phyloP scores from a whole-genome alignment of 2,113 vertebrate genomes.

The Propithecus coquereli region DNA sequence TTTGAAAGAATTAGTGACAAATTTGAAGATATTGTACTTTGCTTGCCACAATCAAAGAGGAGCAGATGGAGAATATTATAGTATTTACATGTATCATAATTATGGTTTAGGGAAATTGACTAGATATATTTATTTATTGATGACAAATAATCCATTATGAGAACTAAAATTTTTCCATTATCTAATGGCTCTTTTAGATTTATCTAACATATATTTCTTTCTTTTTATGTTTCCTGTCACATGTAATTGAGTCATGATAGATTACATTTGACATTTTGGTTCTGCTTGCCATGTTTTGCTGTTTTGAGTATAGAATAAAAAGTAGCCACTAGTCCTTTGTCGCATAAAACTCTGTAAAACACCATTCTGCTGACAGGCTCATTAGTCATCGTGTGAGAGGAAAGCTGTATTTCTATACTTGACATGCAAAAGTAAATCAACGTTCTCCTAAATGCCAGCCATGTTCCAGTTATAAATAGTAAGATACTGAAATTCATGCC shows the following conservation, averaged over 20 bases:
- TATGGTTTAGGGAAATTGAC: background rate
- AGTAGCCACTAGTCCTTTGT: constrained; percentile 45
- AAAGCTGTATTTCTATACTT: constrained; percentile 47
- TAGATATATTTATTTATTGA: background rate
- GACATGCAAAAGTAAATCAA: constrained; percentile 64
- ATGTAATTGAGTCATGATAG: constrained; percentile 44
- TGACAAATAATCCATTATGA: background rate
- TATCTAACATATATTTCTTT: constrained; percentile 7
- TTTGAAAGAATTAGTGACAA: background rate
- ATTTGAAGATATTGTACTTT: background rate
- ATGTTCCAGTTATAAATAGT: background rate
- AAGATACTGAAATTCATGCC: background rate
- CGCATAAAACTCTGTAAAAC: constrained; percentile 52
- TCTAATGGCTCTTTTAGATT: background rate
- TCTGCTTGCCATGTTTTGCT: constrained; percentile 33
- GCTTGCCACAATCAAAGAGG: background rate
- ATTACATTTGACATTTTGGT: constrained; percentile 58
- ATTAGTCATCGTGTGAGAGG: constrained; percentile 24
- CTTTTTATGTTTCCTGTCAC: constrained; percentile 7
- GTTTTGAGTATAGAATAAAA: constrained; percentile 43
- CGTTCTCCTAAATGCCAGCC: constrained; percentile 1
- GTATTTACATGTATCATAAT: background rate
- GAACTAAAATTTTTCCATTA: constrained; percentile 24
- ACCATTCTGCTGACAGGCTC: constrained; percentile 30
- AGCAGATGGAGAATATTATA: background rate